Percentiles rank a stretch among this genome's conserved stretches.
phyloP scores from a whole-genome alignment of 1,140 invertebrate genomes.

The Helicoverpa armigera region DNA sequence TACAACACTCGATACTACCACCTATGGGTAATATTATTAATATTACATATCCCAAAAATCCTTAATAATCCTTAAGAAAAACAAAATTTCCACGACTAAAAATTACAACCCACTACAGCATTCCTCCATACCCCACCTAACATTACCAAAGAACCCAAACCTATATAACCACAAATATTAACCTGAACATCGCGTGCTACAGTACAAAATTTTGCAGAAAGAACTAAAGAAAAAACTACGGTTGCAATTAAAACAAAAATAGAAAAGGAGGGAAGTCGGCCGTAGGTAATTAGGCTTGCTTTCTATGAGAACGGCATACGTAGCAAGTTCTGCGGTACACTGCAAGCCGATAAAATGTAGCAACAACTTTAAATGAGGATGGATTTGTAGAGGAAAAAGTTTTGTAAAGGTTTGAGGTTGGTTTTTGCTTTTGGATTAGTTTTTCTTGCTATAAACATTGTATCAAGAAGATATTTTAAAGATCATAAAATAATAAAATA shows the following conservation, averaged over 20 bases:
- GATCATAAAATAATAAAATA: too few species aligned
- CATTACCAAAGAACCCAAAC: background rate
- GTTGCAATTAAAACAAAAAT: constrained; percentile 60
- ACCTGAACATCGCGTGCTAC: constrained; percentile 33
- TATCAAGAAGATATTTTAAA: too few species aligned
- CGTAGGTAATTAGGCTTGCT: constrained; percentile 64
- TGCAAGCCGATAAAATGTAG: constrained; percentile 44
- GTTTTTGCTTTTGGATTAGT: too few species aligned
- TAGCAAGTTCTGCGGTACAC: constrained; percentile 50
- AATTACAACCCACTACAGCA: background rate
- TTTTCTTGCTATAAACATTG: too few species aligned
- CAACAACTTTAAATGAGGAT: background rate
- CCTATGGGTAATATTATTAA: too few species aligned
- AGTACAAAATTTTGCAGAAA: constrained; percentile 34
- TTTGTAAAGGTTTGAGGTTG: too few species aligned
- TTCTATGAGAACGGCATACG: constrained; percentile 50
- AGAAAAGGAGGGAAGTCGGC: constrained; percentile 54
- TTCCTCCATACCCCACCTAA: background rate
- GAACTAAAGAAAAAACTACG: constrained; percentile 23
- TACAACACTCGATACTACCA: too few species aligned
- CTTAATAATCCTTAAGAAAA: background rate
- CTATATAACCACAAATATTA: constrained; percentile 9
- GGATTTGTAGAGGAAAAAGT: constrained; percentile 20
- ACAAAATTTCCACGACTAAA: background rate
- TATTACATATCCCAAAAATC: too few species aligned